Conservation (phyloP, 2,797 vertebrate species). For the Okamejei kenojei region DNA sequence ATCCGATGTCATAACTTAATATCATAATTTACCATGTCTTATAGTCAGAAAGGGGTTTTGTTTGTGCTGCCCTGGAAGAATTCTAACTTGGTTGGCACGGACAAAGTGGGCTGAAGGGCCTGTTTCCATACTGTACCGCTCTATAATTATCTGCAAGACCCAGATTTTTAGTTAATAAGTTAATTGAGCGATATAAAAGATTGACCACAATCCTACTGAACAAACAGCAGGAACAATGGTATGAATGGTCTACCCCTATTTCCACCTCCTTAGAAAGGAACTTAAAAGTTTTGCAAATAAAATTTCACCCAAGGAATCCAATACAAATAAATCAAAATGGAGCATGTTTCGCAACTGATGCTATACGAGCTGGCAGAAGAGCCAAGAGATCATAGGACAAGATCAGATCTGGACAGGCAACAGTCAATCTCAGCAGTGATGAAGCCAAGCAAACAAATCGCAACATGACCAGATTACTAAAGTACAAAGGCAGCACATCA, state of each 20-base stretch:
- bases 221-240: too few relatives aligned
- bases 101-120: not conserved
- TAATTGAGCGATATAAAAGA: too few relatives aligned
- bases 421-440: not conserved
- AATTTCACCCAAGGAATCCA: not conserved
- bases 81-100: too few relatives aligned
- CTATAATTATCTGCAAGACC: too few relatives aligned
- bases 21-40: too few relatives aligned
- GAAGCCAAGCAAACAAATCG: not conserved
- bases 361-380: not conserved
- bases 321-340: not conserved
- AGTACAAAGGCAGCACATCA: not conserved
- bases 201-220: too few relatives aligned
- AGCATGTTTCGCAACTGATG: not conserved
- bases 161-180: too few relatives aligned
- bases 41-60: not conserved
- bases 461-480: not conserved
- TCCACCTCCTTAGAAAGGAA: too few relatives aligned
- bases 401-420: not conserved
- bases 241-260: too few relatives aligned
- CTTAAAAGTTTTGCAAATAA: too few relatives aligned
- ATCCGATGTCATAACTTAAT: too few relatives aligned
- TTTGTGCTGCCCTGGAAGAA: not conserved
- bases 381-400: not conserved
- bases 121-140: too few relatives aligned